Evolutionary conservation across 2,888 invertebrate genomes (phyloP).

Genomic region (Hetaerina titia): DNA sequence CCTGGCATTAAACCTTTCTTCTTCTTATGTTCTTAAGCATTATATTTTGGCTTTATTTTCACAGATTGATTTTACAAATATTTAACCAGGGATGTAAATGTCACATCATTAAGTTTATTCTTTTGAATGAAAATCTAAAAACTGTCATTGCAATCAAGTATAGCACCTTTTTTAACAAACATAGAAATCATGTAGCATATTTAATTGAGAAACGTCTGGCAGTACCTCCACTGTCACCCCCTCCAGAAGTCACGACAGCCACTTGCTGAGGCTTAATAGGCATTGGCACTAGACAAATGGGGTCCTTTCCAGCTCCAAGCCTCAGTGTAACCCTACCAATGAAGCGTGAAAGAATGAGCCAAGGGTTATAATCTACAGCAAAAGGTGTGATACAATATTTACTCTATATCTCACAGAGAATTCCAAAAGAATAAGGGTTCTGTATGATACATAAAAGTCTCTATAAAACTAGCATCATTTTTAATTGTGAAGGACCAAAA

Average conservation of each 20-base stretch:
- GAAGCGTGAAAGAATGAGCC: neutral
- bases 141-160: no score
- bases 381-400: neutral
- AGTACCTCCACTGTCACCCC: constrained; percentile 60
- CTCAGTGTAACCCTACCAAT: constrained; percentile 49
- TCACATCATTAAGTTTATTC: no score
- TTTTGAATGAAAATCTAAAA: no score
- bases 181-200: neutral
- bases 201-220: neutral
- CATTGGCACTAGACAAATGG: constrained; percentile 87
- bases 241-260: constrained; percentile 80
- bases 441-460: neutral
- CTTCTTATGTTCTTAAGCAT: no score
- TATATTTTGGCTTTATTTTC: no score
- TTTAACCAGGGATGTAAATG: no score
- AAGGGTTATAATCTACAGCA: neutral
- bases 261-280: constrained; percentile 92
- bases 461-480: no score
- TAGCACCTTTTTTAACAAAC: no score
- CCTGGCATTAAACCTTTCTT: no score
- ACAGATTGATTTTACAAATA: no score
- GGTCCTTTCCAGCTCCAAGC: constrained; percentile 79
- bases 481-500: no score
- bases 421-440: neutral
- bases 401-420: neutral